Percentiles rank a stretch among this genome's conserved stretches.
Evolutionary conservation across 2,888 invertebrate genomes (phyloP).

Genomic region (Erebia palarica): DNA sequence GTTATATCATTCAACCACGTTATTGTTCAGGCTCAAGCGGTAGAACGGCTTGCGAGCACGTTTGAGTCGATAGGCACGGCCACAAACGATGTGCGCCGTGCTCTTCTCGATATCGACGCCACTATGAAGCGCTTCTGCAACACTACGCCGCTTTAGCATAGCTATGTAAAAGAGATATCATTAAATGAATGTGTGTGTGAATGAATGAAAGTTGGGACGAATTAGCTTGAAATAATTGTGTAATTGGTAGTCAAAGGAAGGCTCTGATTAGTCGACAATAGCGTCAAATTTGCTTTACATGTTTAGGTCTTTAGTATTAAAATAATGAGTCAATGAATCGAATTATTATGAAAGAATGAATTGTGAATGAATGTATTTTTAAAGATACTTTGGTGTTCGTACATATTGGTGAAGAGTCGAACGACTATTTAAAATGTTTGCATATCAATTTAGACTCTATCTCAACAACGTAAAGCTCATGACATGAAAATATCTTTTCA

Average conservation of each 20-base stretch:
- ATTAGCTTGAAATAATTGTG: too few species aligned
- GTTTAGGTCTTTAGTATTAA: neutral
- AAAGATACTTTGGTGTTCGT: too few species aligned
- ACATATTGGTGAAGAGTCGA: too few species aligned
- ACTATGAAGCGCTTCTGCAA: slow-evolving; percentile 69
- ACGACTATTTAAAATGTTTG: too few species aligned
- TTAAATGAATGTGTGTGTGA: neutral
- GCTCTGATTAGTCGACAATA: too few species aligned
- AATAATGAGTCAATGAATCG: neutral
- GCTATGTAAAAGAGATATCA: slow-evolving; percentile 46
- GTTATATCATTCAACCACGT: neutral
- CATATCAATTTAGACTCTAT: too few species aligned
- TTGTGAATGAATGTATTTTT: neutral
- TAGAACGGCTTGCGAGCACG: slow-evolving; percentile 65
- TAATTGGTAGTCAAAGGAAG: too few species aligned
- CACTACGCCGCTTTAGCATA: slow-evolving; percentile 65
- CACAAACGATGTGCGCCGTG: slow-evolving; percentile 63
- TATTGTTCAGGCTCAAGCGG: slow-evolving; percentile 46
- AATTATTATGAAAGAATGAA: neutral
- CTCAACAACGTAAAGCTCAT: too few species aligned
- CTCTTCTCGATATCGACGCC: slow-evolving; percentile 67
- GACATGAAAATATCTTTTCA: too few species aligned
- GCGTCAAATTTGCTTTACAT: too few species aligned
- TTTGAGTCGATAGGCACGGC: slow-evolving; percentile 63
- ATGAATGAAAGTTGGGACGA: too few species aligned